Conservation (phyloP, 2,888 invertebrate species). For the Archaeoteleia sp. region DNA sequence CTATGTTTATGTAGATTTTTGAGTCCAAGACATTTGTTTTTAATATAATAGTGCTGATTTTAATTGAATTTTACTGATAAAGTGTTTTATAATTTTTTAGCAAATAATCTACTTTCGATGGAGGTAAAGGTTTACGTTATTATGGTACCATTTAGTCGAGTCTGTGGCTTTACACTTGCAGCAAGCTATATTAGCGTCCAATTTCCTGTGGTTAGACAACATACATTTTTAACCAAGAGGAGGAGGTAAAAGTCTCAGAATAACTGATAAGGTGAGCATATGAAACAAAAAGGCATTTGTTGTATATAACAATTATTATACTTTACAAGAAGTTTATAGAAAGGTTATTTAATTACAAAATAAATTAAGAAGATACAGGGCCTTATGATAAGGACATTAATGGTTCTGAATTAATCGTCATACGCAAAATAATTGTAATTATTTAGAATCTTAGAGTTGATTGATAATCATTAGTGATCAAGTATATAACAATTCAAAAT, state of each 20-base stretch:
- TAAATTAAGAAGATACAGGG: too few species aligned
- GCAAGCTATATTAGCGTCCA: slow-evolving; percentile 49
- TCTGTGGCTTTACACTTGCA: slow-evolving; percentile 55
- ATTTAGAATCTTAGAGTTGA: too few species aligned
- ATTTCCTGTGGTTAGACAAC: slow-evolving; percentile 11
- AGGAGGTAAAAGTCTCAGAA: slow-evolving; percentile 29
- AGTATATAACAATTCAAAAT: too few species aligned
- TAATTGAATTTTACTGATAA: not conserved
- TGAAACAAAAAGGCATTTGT: not conserved
- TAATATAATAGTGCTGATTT: not conserved
- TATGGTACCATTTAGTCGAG: slow-evolving; percentile 57
- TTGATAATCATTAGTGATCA: too few species aligned
- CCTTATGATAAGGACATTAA: too few species aligned
- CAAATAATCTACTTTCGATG: slow-evolving; percentile 70
- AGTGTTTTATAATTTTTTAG: slow-evolving; percentile 47
- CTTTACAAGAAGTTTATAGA: too few species aligned
- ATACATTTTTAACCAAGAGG: not conserved
- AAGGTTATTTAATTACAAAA: too few species aligned
- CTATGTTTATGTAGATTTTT: too few species aligned
- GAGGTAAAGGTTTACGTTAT: slow-evolving; percentile 63
- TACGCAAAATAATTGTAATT: too few species aligned
- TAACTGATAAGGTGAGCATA: slow-evolving; percentile 55
- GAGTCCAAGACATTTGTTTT: slow-evolving; percentile 9
- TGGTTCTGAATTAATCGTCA: too few species aligned
- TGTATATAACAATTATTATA: not conserved